A percentile compares a stretch with the other conserved stretches of the same genome.
phyloP scores from a whole-genome alignment of 2,888 invertebrate genomes.

The Luperina nickerlii region DNA sequence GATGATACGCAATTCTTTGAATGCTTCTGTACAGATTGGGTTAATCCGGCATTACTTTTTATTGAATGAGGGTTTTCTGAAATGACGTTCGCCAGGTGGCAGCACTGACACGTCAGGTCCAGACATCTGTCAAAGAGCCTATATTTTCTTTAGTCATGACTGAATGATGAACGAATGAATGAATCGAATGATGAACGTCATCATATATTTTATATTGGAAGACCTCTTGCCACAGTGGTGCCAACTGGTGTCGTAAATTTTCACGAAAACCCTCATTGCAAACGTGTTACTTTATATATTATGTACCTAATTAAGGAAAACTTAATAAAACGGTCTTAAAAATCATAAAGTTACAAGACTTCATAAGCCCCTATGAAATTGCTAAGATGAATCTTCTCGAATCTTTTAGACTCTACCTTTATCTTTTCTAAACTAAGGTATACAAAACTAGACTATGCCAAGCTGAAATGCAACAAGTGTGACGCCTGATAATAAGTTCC shows the following conservation, averaged over 20 bases:
- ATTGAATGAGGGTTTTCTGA: too few species aligned
- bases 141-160: too few species aligned
- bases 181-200: too few species aligned
- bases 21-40: neutral
- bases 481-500: neutral
- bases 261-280: too few species aligned
- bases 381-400: neutral
- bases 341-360: neutral
- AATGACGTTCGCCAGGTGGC: too few species aligned
- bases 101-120: too few species aligned
- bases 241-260: too few species aligned
- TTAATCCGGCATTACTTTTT: neutral
- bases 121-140: too few species aligned
- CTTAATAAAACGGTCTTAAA: neutral
- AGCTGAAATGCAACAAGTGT: neutral
- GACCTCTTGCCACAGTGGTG: too few species aligned
- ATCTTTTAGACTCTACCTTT: neutral
- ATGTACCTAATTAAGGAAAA: neutral
- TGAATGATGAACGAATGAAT: too few species aligned
- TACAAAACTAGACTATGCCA: neutral
- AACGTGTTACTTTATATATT: neutral
- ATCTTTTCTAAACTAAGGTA: neutral
- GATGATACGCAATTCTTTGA: conserved; percentile 21
- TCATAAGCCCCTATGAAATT: neutral
- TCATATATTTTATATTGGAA: too few species aligned